phyloP scores from a whole-genome alignment of 1,140 invertebrate genomes.

The Drosophila saltans region DNA sequence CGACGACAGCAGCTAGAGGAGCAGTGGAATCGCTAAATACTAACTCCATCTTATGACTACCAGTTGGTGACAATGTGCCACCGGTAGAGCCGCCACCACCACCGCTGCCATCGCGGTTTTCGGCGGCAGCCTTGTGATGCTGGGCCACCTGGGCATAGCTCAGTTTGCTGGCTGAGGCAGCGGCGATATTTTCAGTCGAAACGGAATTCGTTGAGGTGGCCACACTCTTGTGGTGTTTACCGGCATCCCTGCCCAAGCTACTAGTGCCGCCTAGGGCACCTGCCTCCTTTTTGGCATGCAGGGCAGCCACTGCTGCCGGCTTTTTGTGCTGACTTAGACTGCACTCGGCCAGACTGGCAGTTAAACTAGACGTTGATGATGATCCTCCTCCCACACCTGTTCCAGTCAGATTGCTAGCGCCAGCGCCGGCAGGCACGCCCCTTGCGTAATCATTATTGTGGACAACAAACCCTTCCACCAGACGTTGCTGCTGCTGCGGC shows the following conservation, averaged over 20 bases:
- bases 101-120: constrained; percentile 51
- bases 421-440: constrained; percentile 59
- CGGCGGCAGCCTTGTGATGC: constrained; percentile 85
- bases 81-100: constrained; percentile 40
- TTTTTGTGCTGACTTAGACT: constrained; percentile 74
- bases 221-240: constrained; percentile 75
- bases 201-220: constrained; percentile 82
- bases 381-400: constrained; percentile 1
- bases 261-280: constrained; percentile 13
- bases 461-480: constrained; percentile 49
- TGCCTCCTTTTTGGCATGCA: constrained; percentile 74
- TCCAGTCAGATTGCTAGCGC: constrained; percentile 62
- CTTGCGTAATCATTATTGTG: constrained; percentile 63
- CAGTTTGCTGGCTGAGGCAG: constrained; percentile 86
- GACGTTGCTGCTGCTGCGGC: constrained; percentile 45
- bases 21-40: constrained; percentile 49
- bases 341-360: constrained; percentile 64
- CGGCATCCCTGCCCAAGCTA: constrained; percentile 52
- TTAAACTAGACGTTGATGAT: constrained; percentile 43
- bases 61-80: constrained; percentile 53
- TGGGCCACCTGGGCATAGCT: constrained; percentile 94
- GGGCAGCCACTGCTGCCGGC: constrained; percentile 59
- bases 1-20: constrained; percentile 14
- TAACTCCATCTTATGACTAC: constrained; percentile 63
- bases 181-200: constrained; percentile 77